These are phyloP conservation scores for Hyposoter didymator DNA, from an alignment of 2,888 invertebrate genomes.

Conservation along the genomic window DNA sequence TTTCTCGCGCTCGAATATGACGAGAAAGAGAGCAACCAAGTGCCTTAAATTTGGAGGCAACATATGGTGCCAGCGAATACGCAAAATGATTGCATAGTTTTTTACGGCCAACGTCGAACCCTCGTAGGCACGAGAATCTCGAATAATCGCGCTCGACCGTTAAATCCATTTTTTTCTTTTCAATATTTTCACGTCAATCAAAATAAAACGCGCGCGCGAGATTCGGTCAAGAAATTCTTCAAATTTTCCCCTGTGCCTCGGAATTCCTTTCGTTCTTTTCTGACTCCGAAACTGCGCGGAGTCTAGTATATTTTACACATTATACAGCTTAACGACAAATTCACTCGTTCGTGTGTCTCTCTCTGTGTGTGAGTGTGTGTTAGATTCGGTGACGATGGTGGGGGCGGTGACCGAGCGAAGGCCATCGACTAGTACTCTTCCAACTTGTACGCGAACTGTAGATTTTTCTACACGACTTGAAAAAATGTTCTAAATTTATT, in stretches of 20 bases:
- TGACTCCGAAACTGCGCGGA: neutral
- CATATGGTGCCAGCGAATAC: neutral
- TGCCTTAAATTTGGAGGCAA: neutral
- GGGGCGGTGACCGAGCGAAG: conserved; percentile 78
- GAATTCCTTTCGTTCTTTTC: neutral
- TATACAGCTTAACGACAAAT: neutral
- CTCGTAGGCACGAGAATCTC: too few species aligned
- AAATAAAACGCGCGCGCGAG: too few species aligned
- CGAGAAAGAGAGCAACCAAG: neutral
- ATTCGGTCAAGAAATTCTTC: neutral
- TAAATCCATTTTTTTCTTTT: too few species aligned
- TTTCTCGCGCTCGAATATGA: conserved; percentile 5
- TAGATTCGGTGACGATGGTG: conserved; percentile 57
- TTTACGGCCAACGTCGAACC: neutral
- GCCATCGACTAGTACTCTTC: conserved; percentile 70
- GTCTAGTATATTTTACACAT: neutral
- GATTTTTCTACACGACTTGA: neutral
- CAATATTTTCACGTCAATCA: too few species aligned
- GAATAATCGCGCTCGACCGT: too few species aligned
- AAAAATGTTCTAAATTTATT: neutral
- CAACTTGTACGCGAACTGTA: conserved; percentile 39
- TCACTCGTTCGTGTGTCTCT: neutral
- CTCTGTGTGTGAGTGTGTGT: neutral
- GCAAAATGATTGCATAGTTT: neutral
- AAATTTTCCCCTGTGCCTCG: neutral